Evolutionary conservation across 2,113 vertebrate genomes (phyloP).

Genomic region (Microtus richardsoni): DNA sequence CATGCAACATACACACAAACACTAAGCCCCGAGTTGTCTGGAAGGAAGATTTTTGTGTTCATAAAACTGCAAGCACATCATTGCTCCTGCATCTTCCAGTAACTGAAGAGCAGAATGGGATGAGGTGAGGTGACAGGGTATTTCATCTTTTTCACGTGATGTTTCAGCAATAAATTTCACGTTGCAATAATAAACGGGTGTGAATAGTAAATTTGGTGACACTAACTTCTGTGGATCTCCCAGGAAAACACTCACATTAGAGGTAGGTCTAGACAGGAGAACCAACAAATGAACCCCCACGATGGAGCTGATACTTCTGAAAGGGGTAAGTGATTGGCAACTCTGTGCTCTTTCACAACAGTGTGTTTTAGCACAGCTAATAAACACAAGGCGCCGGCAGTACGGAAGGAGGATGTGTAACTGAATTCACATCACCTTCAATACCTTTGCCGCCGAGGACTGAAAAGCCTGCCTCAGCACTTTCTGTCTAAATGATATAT

Average conservation of each 20-base stretch:
- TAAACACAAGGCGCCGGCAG: slow-evolving; percentile 10
- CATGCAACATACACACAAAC: background rate
- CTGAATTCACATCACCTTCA: slow-evolving; percentile 59
- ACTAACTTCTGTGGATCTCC: slow-evolving; percentile 42
- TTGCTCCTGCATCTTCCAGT: background rate
- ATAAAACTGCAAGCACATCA: slow-evolving; percentile 9
- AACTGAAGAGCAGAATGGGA: background rate
- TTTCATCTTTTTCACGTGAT: slow-evolving; percentile 62
- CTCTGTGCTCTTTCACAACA: slow-evolving; percentile 35
- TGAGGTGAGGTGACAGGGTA: slow-evolving; percentile 36
- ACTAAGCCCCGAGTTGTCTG: background rate
- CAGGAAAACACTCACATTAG: slow-evolving; percentile 39
- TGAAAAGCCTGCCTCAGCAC: slow-evolving; percentile 60
- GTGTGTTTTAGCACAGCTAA: slow-evolving; percentile 25
- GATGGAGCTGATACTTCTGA: slow-evolving; percentile 38
- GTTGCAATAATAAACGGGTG: slow-evolving; percentile 45
- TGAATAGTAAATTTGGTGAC: slow-evolving; percentile 52
- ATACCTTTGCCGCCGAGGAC: slow-evolving; percentile 48
- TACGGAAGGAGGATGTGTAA: background rate
- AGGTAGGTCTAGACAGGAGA: slow-evolving; percentile 31
- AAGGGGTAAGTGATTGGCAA: slow-evolving; percentile 45
- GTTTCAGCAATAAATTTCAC: slow-evolving; percentile 53
- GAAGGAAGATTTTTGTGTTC: background rate
- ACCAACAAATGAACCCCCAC: slow-evolving; percentile 46
- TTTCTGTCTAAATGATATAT: slow-evolving; percentile 58